Percentiles rank a stretch among this genome's conserved stretches.
These are phyloP conservation scores for Drosophila tripunctata DNA, from an alignment of 2,888 invertebrate genomes.

Conservation along the genomic window DNA sequence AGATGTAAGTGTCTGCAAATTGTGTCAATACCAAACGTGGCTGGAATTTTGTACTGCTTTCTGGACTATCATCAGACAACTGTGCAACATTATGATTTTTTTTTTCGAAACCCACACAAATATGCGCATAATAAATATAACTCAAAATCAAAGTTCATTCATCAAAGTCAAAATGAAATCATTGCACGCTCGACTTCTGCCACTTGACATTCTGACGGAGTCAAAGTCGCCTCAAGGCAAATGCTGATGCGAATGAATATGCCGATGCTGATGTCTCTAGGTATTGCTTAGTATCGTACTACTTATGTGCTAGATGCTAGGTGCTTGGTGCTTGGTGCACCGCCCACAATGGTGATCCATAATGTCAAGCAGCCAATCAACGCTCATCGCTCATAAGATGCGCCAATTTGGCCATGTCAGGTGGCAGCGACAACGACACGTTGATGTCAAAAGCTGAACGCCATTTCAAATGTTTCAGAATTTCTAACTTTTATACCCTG, in stretches of 20 bases:
- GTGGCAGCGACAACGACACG: conserved; percentile 69
- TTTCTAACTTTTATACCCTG: conserved; percentile 21
- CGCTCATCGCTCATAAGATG: conserved; percentile 72
- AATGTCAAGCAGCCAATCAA: conserved; percentile 64
- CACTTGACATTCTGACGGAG: conserved; percentile 50
- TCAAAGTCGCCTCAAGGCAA: conserved; percentile 27
- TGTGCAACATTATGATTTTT: conserved; percentile 32
- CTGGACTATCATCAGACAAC: conserved; percentile 3
- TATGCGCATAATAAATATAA: conserved; percentile 44
- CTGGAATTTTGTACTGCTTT: not conserved
- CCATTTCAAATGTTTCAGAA: conserved; percentile 36
- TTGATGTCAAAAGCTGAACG: conserved; percentile 54
- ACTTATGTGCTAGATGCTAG: too few species aligned
- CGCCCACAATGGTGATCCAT: conserved; percentile 61
- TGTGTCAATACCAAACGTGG: conserved; percentile 1
- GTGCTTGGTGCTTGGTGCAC: conserved; percentile 17
- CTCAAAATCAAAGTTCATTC: conserved; percentile 66
- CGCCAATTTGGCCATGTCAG: conserved; percentile 73
- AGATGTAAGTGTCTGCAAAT: not conserved
- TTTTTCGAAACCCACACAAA: conserved; percentile 12
- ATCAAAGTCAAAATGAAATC: conserved; percentile 67
- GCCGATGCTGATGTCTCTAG: conserved; percentile 12
- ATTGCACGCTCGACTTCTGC: conserved; percentile 45
- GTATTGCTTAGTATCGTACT: conserved; percentile 6
- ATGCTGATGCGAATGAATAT: not conserved